A percentile compares a stretch with the other conserved stretches of the same genome.
Conservation (phyloP, 2,888 invertebrate genomes). For the Nysson spinosus region DNA sequence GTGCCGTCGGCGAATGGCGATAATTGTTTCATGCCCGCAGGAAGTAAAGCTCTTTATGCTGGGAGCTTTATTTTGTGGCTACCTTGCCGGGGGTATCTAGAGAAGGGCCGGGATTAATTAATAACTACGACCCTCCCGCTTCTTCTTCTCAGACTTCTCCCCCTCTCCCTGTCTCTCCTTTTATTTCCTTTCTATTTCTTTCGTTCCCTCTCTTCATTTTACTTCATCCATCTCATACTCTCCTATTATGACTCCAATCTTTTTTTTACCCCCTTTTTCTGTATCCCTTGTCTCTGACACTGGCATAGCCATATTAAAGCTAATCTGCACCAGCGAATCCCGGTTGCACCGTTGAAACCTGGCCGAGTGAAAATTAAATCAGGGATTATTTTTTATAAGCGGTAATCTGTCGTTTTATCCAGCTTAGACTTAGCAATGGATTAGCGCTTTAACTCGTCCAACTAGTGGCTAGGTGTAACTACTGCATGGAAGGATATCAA, state of each 20-base stretch:
- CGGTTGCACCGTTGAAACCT: slow-evolving; percentile 47
- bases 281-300: not conserved
- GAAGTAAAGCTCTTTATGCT: slow-evolving; percentile 65
- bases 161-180: slow-evolving; percentile 29
- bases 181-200: not conserved
- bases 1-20: slow-evolving; percentile 58
- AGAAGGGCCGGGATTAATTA: slow-evolving; percentile 68
- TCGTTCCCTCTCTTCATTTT: not conserved
- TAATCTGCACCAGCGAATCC: slow-evolving; percentile 64
- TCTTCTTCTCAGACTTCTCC: no score
- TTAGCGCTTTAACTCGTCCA: slow-evolving; percentile 41
- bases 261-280: not conserved
- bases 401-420: slow-evolving; percentile 50
- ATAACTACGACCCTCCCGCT: slow-evolving; percentile 59
- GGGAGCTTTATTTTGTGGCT: slow-evolving; percentile 68
- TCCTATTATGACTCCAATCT: not conserved
- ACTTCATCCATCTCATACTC: not conserved
- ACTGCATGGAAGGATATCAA: no score
- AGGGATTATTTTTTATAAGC: slow-evolving; percentile 68
- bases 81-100: slow-evolving; percentile 51
- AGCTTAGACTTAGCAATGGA: slow-evolving; percentile 47
- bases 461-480: slow-evolving; percentile 25
- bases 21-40: slow-evolving; percentile 67
- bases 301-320: slow-evolving; percentile 61
- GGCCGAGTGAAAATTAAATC: slow-evolving; percentile 69